A percentile compares a stretch with the other conserved stretches of the same genome.
phyloP scores from a whole-genome alignment of 2,888 invertebrate species.

The Mechanitis messenoides region DNA sequence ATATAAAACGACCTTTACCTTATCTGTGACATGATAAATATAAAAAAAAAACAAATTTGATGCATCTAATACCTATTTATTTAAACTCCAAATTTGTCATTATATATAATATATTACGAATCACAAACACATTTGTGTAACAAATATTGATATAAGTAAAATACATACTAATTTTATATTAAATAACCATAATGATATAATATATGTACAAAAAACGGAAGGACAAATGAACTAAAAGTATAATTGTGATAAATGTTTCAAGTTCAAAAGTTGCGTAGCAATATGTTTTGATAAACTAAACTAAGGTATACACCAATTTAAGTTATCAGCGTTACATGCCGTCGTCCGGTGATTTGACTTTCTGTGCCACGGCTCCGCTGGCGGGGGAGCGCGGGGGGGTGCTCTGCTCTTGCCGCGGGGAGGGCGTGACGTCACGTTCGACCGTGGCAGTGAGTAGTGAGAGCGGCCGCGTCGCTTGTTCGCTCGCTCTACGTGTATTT shows the following conservation, averaged over 20 bases:
- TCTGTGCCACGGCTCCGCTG: slow-evolving; percentile 69
- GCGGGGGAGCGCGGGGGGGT: slow-evolving; percentile 33
- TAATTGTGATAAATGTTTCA: slow-evolving; percentile 43
- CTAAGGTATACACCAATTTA: slow-evolving; percentile 49
- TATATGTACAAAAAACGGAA: background rate
- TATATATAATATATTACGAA: no score
- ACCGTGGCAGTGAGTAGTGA: slow-evolving; percentile 77
- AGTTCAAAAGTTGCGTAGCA: slow-evolving; percentile 63
- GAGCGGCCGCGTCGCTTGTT: slow-evolving; percentile 68
- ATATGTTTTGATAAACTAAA: slow-evolving; percentile 60
- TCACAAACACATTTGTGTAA: no score
- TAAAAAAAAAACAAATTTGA: background rate
- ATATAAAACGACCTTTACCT: slow-evolving; percentile 24
- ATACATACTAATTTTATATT: no score
- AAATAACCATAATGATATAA: no score
- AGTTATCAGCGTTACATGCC: slow-evolving; percentile 71
- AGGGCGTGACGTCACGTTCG: slow-evolving; percentile 70
- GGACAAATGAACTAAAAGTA: background rate
- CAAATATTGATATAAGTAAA: no score
- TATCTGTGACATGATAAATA: slow-evolving; percentile 20
- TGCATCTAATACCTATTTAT: background rate
- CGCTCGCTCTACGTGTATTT: slow-evolving; percentile 62
- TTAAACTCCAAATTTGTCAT: no score
- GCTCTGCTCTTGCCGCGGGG: slow-evolving; percentile 38
- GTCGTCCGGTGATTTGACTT: slow-evolving; percentile 66